Base-by-base conservation (phyloP, 2,797 vertebrate genomes). In the Lacerta bilineata region DNA sequence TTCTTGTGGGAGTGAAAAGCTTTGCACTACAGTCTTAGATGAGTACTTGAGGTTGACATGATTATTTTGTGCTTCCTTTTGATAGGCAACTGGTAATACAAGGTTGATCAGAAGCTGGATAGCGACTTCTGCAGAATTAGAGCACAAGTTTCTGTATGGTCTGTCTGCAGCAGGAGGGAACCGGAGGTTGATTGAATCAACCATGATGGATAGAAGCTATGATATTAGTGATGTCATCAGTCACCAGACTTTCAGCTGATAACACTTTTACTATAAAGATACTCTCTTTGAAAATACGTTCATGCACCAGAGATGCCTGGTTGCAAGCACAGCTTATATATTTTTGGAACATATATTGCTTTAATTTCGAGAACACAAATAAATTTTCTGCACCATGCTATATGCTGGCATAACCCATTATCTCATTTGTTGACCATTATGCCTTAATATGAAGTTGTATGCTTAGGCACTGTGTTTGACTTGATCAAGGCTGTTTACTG, bases 21-120 rank as follows among this genome's bases (percentile, higher is more conserved):
- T 93, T 91, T 91, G 69, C 89, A 72, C 36, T 78, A 74, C 36
- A 86, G 83, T 75, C 79, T 87, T 78, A 55, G 87, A 93, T 92
- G 94, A 91, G 64, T 90, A 89, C 43, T 29, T 93, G 90, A 74
- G 72, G 50, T 83, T 85, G 87, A 88, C 71, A 17, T 87, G 80
- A 90, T 85, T 93, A 87, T 92, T 91, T 93, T 88, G 50, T 79
- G 59, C 81, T 91, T 64, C 83, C 29, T 89, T 91, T 88, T 75
- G n/a, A 87, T 79, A 90, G 92, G 84, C 50, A 92, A 83, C 68
- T 89, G 46, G 66, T 83, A 90, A 33, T 8, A 61, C 81, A 68
- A 2, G 23, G 64, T 66, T 72, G 78, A 87, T 77, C 55, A 79
- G 69, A 86, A 92, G 75, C 66, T 80, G 36, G 41, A 20, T 90